Evolutionary conservation across 1,140 invertebrate genomes (phyloP).

Genomic region (Galleria mellonella): DNA sequence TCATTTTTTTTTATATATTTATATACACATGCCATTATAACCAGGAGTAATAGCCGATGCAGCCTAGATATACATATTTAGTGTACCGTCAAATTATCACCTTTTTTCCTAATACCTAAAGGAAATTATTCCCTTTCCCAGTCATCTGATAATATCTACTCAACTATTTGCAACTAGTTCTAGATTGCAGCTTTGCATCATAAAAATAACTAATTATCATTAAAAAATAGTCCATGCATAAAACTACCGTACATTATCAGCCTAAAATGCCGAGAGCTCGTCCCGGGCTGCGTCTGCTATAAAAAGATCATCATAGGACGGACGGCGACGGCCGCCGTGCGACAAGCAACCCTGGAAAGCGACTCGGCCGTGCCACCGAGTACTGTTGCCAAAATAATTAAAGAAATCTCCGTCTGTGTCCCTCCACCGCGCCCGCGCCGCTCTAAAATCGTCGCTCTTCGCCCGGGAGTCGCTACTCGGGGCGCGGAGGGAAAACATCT

Average conservation of each 20-base stretch:
- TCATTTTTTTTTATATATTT: too few relatives aligned
- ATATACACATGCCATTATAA: too few relatives aligned
- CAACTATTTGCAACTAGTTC: too few relatives aligned
- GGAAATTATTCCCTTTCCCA: too few relatives aligned
- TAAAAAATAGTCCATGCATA: not conserved
- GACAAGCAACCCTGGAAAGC: conserved; percentile 75
- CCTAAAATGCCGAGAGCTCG: conserved; percentile 51
- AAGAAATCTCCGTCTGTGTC: conserved; percentile 77
- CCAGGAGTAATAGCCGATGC: too few relatives aligned
- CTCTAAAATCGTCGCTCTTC: conserved; percentile 83
- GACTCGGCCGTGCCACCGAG: conserved; percentile 70
- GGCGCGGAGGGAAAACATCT: conserved; percentile 71
- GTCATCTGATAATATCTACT: too few relatives aligned
- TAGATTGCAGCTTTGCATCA: too few relatives aligned
- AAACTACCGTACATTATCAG: conserved; percentile 23
- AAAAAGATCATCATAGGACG: conserved; percentile 73
- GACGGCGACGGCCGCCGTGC: conserved; percentile 59
- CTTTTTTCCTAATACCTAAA: too few relatives aligned
- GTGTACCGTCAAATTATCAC: too few relatives aligned
- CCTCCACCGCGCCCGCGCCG: conserved; percentile 74
- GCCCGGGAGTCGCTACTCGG: conserved; percentile 74
- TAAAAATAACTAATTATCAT: too few relatives aligned
- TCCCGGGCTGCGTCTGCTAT: conserved; percentile 68
- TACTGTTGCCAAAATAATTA: conserved; percentile 85
- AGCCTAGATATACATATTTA: too few relatives aligned